Percentiles rank a stretch among this genome's conserved stretches.
These are phyloP conservation scores for Pygocentrus nattereri DNA, from an alignment of 2,797 vertebrate genomes.

Conservation along the genomic window DNA sequence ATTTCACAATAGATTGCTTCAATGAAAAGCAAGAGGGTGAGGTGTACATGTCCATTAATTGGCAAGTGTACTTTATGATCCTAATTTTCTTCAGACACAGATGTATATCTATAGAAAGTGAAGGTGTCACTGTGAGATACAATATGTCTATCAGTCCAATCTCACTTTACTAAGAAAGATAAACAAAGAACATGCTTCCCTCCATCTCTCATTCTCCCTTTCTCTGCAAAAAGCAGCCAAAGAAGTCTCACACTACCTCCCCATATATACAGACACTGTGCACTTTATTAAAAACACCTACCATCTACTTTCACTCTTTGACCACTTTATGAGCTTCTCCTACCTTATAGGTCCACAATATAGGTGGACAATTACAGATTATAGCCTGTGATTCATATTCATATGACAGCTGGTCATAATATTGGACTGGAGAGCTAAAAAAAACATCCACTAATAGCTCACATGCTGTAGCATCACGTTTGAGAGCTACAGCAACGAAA, in stretches of 20 bases:
- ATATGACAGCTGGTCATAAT: background rate
- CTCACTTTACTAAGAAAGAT: background rate
- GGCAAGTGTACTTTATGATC: background rate
- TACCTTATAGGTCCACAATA: background rate
- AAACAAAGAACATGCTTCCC: background rate
- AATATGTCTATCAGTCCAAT: background rate
- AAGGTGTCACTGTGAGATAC: background rate
- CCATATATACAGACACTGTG: background rate
- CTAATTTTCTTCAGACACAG: background rate
- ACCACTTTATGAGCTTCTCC: background rate
- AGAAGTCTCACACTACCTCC: background rate
- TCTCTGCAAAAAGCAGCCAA: background rate
- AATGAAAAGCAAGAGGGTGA: background rate
- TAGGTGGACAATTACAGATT: background rate
- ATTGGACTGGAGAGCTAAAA: no score
- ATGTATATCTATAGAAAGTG: background rate
- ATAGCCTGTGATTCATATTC: background rate
- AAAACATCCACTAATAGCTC: no score
- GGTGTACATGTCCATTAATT: background rate
- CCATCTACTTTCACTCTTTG: background rate
- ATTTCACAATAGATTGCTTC: background rate
- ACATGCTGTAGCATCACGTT: no score
- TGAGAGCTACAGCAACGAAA: no score
- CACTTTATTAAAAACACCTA: background rate
- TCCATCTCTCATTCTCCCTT: background rate